Evolutionary conservation across 2,888 invertebrate species (phyloP), one percentile per base, ranked within the genome.

Genomic region (Plebejus anna): DNA sequence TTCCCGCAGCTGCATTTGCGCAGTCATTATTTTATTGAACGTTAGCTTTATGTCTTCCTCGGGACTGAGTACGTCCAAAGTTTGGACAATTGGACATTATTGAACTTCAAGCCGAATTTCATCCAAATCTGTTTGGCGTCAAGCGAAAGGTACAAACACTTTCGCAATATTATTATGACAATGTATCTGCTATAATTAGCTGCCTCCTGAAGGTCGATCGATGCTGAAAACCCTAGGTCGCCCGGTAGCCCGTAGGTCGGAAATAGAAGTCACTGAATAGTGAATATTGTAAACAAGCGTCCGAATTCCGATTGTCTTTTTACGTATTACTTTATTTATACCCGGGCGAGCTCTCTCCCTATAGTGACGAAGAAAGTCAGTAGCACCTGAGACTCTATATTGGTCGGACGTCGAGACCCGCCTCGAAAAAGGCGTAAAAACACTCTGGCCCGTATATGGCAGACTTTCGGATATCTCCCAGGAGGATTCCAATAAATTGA

Each of bases 281-380:
- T 73, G 73, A 51, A 72, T 72, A 47, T 55, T 73, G 73, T 73
- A 73, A 73, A 73, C 73, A 73, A 73, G 72, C 72, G 72, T 13
- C 55, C 55, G 55, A 55, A 55, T 55, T 73, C 73, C 32, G 55
- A 55, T 73, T 73, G 73, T 73, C 55, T 73, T 73, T 73, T 73
- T 73, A 51, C 51, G 73, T 73, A 73, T 73, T 55, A 73, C 55
- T 73, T 51, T 73, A 73, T 73, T 73, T 73, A 73, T 73, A 55
- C 51, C 51, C 73, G 2, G 47, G 73, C 55, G 55, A 73, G 73
- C 73, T 73, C 51, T 73, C 73, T 70, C 38, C 70, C 22, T 4
- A 16, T 16, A 70, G 7, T 32, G 22, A 47, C 47, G 72, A 66
- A 72, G 73, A 73, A 73, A 73, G 55, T 32, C 73, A 73, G 73